A percentile compares a stretch with the other conserved stretches of the same genome.
Evolutionary conservation across 2,888 invertebrate species (phyloP).

Genomic region (Spodoptera exigua): DNA sequence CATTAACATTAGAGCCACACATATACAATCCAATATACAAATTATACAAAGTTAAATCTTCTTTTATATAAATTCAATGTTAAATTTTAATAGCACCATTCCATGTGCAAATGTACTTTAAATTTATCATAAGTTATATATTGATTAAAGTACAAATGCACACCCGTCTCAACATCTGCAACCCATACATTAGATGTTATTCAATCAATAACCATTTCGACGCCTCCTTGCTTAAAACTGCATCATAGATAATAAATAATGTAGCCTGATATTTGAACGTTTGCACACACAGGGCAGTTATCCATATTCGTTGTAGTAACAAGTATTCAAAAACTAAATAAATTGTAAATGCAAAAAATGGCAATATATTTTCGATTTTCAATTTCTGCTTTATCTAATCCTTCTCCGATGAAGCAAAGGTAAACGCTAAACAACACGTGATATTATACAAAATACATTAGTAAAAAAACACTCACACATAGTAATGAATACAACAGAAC

Average conservation of each 20-base stretch:
- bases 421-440: constrained; percentile 66
- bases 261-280: constrained; percentile 54
- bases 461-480: constrained; percentile 74
- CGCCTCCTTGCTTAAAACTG: constrained; percentile 29
- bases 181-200: constrained; percentile 33
- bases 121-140: constrained; percentile 19
- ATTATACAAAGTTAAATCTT: constrained; percentile 62
- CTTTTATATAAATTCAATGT: constrained; percentile 62
- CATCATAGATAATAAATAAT: constrained; percentile 24
- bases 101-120: constrained; percentile 78
- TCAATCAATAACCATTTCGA: constrained; percentile 34
- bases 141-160: constrained; percentile 75
- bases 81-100: constrained; percentile 82
- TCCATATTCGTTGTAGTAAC: constrained; percentile 76
- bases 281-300: constrained; percentile 79
- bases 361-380: constrained; percentile 81
- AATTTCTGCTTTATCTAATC: constrained; percentile 67
- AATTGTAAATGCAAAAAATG: constrained; percentile 88
- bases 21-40: constrained; percentile 62
- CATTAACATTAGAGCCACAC: constrained; percentile 61
- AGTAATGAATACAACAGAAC: constrained; percentile 70
- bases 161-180: constrained; percentile 61
- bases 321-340: constrained; percentile 77
- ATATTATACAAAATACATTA: constrained; percentile 68
- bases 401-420: constrained; percentile 67